A percentile compares a stretch with the other conserved stretches of the same genome.
These are phyloP conservation scores for Tenrec ecaudatus DNA, from an alignment of 2,113 vertebrate species.

Conservation along the genomic window DNA sequence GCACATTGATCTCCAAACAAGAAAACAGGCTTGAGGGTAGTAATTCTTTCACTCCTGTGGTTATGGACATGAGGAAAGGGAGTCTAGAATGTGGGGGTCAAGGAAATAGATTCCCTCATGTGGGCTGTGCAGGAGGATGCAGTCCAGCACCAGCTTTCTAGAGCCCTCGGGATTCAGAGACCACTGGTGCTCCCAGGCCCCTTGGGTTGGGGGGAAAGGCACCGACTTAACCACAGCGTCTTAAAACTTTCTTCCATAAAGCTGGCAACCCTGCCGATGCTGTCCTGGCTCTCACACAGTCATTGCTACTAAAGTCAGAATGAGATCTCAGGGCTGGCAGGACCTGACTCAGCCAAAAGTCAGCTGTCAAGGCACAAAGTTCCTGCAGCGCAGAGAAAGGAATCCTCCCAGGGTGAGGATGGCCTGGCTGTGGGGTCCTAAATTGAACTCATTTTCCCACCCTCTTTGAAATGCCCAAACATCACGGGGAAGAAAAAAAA, in stretches of 20 bases:
- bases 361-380: constrained; percentile 28
- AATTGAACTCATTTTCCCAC: background rate
- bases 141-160: background rate
- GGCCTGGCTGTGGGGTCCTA: background rate
- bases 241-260: constrained; percentile 29
- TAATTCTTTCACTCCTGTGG: background rate
- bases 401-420: background rate
- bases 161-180: background rate
- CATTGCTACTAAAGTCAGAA: constrained; percentile 10
- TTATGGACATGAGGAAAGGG: constrained; percentile 21
- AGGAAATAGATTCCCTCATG: background rate
- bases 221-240: background rate
- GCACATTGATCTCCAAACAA: constrained; percentile 35
- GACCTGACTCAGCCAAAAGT: background rate
- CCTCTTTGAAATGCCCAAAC: background rate
- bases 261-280: background rate
- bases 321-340: constrained; percentile 13
- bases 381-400: background rate
- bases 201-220: background rate
- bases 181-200: background rate
- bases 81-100: constrained; percentile 1
- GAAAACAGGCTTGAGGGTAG: background rate
- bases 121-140: background rate
- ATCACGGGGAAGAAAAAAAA: background rate
- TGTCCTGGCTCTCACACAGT: background rate